phyloP scores from a whole-genome alignment of 1,140 invertebrate genomes.

The Leptinotarsa texana region DNA sequence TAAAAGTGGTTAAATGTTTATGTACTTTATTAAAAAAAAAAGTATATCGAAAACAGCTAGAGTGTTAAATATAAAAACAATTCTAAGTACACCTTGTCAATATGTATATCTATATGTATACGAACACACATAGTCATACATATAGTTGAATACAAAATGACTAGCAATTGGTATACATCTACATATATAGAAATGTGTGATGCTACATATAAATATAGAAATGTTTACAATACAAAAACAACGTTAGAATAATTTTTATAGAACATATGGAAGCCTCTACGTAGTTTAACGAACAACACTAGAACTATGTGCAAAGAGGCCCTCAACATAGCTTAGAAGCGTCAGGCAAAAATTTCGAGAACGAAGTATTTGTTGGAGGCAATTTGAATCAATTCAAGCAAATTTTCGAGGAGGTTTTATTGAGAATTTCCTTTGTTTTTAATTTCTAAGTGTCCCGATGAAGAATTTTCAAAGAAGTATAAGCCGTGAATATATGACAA shows the following conservation, averaged over 20 bases:
- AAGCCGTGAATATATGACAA: neutral
- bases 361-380: neutral
- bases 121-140: constrained; percentile 22
- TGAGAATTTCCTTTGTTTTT: neutral
- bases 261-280: constrained; percentile 52
- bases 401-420: neutral
- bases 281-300: constrained; percentile 52
- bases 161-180: constrained; percentile 20
- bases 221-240: constrained; percentile 37
- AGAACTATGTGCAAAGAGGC: constrained; percentile 53
- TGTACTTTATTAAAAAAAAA: constrained; percentile 49
- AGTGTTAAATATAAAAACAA: constrained; percentile 49
- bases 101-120: constrained; percentile 39
- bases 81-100: constrained; percentile 52
- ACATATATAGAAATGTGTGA: constrained; percentile 30
- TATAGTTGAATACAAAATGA: constrained; percentile 26
- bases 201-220: constrained; percentile 37
- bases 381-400: constrained; percentile 6
- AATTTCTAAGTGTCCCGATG: no score
- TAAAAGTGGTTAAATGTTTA: constrained; percentile 45
- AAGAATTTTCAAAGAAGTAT: no score
- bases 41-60: constrained; percentile 48
- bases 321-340: constrained; percentile 41
- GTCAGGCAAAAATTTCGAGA: constrained; percentile 34
- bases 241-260: constrained; percentile 18